Base-by-base conservation (phyloP, 2,888 invertebrate species). In the Bimastos eiseni region DNA sequence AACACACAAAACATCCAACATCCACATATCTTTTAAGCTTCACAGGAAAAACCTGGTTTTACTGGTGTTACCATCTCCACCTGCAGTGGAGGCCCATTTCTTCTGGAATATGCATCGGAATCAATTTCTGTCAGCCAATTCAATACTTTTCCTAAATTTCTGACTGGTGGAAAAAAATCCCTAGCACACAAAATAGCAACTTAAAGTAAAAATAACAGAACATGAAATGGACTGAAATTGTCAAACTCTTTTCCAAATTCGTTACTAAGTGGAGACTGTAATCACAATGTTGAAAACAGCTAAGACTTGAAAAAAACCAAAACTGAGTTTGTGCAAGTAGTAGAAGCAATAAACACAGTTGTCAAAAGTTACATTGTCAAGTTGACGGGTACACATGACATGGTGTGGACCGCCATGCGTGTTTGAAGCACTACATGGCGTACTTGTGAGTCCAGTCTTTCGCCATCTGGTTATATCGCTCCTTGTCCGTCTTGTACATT, bases 401-500 rank as follows among this genome's bases (percentile, higher is more conserved):
- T n/a, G 70, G n/a, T 70, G 70, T 70, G 70, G 70, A 70, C 11
- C 70, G 70, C 70, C 70, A n/a, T n/a, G 34, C 86, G 36, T 36
- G 36, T 34, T 19, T 37, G 86, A 36, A 24, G 86, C 37, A 24
- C 30, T 89, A 92, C 91, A 92, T 92, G 88, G 92, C 92, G 90
- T 92, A 92, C 89, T 92, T 92, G 55, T 90, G 89, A 21, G 92
- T 92, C 91, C 92, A 92, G 37, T 92, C 92, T 96, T 98, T 97
- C 95, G 99, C 99, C 97, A 98, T 96, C 97, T 98, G 98, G 97
- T 98, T 98, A 97, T 99, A 99, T 97, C 98, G 98, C 97, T 98
- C 98, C 96, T 98, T 97, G 96, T 99, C 99, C 94, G 98, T 98
- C 97, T 99, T 99, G 97, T 99, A 99, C 97, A 99, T 98, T 97